Conservation (phyloP, 2,113 vertebrate species). For the Anhinga rufa region DNA sequence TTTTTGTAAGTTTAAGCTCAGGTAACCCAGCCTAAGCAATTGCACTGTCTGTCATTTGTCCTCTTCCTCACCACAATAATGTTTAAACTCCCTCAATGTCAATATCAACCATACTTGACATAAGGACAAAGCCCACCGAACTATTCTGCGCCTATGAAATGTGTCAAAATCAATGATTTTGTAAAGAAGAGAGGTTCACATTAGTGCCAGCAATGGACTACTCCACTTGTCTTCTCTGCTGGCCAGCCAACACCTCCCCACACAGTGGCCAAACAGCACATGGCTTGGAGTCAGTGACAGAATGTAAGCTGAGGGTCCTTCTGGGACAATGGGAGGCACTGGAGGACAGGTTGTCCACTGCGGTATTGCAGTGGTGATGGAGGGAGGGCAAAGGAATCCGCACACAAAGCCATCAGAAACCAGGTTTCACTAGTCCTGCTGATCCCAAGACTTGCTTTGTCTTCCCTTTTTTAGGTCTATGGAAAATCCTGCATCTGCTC, state of each 20-base stretch:
- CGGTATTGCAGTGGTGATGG: neutral
- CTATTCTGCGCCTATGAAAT: neutral
- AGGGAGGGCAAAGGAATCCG: neutral
- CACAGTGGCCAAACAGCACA: neutral
- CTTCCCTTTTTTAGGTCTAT: neutral
- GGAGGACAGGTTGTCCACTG: neutral
- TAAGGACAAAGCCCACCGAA: neutral
- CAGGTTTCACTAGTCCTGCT: neutral
- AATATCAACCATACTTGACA: neutral
- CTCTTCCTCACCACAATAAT: neutral
- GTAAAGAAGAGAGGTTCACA: neutral
- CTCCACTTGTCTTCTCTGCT: neutral
- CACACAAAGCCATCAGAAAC: neutral
- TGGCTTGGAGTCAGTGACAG: neutral
- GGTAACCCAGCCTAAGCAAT: neutral
- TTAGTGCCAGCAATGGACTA: neutral
- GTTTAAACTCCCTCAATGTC: neutral
- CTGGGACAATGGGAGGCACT: neutral
- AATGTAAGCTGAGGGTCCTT: neutral
- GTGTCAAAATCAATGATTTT: neutral
- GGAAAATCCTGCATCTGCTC: neutral
- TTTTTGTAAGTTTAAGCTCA: neutral
- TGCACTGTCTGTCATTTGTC: neutral
- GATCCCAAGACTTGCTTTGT: neutral
- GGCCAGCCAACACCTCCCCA: neutral